Percentiles rank a stretch among this genome's conserved stretches.
Conservation (phyloP, 2,888 invertebrate species). For the Agrochola lota region DNA sequence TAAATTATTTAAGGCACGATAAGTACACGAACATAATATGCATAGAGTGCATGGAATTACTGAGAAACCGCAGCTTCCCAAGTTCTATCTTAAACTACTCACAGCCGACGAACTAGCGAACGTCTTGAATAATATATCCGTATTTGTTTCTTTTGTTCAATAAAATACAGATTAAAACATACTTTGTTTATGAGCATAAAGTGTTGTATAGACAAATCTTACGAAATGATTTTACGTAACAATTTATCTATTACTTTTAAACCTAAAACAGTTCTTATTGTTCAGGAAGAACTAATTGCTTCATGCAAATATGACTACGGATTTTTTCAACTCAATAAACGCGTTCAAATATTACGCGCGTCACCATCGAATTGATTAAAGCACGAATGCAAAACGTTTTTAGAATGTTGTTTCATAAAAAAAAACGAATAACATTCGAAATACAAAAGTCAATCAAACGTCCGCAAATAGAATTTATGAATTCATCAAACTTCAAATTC, state of each 20-base stretch:
- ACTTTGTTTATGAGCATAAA: neutral
- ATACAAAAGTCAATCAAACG: conserved; percentile 46
- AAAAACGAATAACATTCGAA: conserved; percentile 21
- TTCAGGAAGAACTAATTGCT: neutral
- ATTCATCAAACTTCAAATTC: conserved; percentile 7
- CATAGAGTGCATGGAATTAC: conserved; percentile 20
- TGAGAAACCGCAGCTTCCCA: conserved; percentile 33
- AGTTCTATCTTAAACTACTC: conserved; percentile 13
- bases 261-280: no score
- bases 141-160: neutral
- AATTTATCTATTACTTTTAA: neutral
- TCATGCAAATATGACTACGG: neutral
- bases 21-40: conserved; percentile 8
- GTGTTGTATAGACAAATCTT: no score
- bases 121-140: conserved; percentile 9
- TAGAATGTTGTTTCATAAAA: neutral
- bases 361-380: conserved; percentile 2
- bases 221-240: neutral
- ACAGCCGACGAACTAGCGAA: neutral
- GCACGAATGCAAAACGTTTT: neutral
- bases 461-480: conserved; percentile 18
- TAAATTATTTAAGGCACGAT: conserved; percentile 24
- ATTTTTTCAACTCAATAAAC: neutral
- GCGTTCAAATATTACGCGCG: neutral
- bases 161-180: neutral